Evolutionary conservation across 2,888 invertebrate genomes (phyloP).

Genomic region (Erebia ligea): DNA sequence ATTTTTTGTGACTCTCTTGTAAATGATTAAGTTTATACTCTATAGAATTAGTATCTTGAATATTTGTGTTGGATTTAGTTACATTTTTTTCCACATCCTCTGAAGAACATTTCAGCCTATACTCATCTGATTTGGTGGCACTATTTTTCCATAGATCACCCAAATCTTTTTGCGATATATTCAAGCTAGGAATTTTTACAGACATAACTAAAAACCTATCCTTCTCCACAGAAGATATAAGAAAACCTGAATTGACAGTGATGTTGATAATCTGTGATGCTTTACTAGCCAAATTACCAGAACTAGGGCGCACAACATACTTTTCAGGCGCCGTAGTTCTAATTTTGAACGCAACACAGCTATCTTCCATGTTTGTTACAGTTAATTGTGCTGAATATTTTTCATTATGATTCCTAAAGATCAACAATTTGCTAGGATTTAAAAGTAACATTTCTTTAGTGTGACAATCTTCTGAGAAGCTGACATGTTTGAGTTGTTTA

Average conservation of each 20-base stretch:
- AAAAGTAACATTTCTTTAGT: slow-evolving; percentile 74
- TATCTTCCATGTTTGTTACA: slow-evolving; percentile 84
- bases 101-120: slow-evolving; percentile 74
- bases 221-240: slow-evolving; percentile 83
- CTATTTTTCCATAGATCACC: slow-evolving; percentile 86
- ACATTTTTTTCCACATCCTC: slow-evolving; percentile 17
- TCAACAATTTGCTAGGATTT: slow-evolving; percentile 85
- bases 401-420: slow-evolving; percentile 84
- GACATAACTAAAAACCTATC: slow-evolving; percentile 93
- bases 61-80: not conserved
- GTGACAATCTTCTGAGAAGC: slow-evolving; percentile 36
- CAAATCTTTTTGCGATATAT: slow-evolving; percentile 80
- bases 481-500: slow-evolving; percentile 32
- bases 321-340: slow-evolving; percentile 96
- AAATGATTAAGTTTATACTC: slow-evolving; percentile 28
- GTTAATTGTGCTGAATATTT: slow-evolving; percentile 84
- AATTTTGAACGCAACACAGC: slow-evolving; percentile 83
- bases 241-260: slow-evolving; percentile 86
- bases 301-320: slow-evolving; percentile 92
- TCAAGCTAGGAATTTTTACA: slow-evolving; percentile 79
- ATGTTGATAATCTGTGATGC: slow-evolving; percentile 85
- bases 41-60: slow-evolving; percentile 33
- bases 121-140: slow-evolving; percentile 81
- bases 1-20: slow-evolving; percentile 32
- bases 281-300: slow-evolving; percentile 86